Evolutionary conservation across 2,888 invertebrate genomes (phyloP).

Genomic region (Thymelicus sylvestris): DNA sequence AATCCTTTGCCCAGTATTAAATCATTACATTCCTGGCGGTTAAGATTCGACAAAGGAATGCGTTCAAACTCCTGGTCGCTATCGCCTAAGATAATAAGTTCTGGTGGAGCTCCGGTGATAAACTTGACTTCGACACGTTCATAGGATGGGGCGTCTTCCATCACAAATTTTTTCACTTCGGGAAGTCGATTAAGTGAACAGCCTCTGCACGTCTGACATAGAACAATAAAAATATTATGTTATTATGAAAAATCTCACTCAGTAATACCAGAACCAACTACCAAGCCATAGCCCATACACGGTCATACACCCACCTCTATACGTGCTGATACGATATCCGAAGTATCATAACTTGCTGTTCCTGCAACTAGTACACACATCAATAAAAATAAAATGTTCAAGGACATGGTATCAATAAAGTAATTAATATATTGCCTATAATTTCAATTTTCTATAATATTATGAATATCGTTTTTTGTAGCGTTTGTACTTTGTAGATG

Average conservation of each 20-base stretch:
- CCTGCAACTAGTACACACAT: slow-evolving; percentile 51
- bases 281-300: slow-evolving; percentile 13
- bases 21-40: slow-evolving; percentile 87
- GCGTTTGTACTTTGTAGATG: too few relatives aligned
- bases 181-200: slow-evolving; percentile 87
- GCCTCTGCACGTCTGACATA: slow-evolving; percentile 87
- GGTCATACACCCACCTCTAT: slow-evolving; percentile 67
- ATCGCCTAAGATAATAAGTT: slow-evolving; percentile 84
- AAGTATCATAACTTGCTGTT: slow-evolving; percentile 56
- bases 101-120: slow-evolving; percentile 87
- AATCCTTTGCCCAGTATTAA: slow-evolving; percentile 86
- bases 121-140: slow-evolving; percentile 86
- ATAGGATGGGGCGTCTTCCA: slow-evolving; percentile 87
- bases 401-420: slow-evolving; percentile 1
- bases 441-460: not conserved
- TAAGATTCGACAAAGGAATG: slow-evolving; percentile 82
- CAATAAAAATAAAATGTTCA: slow-evolving; percentile 42
- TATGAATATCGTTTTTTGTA: too few relatives aligned
- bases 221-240: slow-evolving; percentile 12
- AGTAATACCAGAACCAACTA: not conserved
- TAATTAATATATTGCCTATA: not conserved
- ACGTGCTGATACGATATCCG: slow-evolving; percentile 70
- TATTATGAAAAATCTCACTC: not conserved
- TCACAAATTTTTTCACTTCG: slow-evolving; percentile 87
- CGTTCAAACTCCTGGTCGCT: slow-evolving; percentile 86